phyloP scores from a whole-genome alignment of 2,888 invertebrate genomes.

The Tenthredo notha region DNA sequence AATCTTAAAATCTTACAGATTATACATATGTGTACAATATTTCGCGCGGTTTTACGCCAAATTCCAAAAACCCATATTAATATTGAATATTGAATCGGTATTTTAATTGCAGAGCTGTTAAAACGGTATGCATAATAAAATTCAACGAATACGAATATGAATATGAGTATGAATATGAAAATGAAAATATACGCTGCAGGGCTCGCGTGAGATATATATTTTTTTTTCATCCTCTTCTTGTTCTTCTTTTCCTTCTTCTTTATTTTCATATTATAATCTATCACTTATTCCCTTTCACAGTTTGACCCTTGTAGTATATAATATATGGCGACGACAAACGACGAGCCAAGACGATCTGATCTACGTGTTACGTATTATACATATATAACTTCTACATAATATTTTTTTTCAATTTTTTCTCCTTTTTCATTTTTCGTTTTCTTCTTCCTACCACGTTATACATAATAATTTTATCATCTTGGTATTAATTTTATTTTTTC shows the following conservation, averaged over 20 bases:
- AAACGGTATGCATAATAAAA: background rate
- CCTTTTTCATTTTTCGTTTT: background rate
- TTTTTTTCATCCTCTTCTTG: background rate
- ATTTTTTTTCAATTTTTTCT: background rate
- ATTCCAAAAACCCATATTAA: background rate
- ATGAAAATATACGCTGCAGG: background rate
- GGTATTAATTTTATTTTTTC: background rate
- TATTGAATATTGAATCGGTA: background rate
- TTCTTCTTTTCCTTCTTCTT: background rate
- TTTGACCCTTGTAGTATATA: background rate
- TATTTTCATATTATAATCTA: background rate
- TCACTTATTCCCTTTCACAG: background rate
- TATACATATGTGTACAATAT: background rate
- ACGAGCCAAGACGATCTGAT: conserved; percentile 11
- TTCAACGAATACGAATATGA: background rate
- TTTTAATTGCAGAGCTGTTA: background rate
- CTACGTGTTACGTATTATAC: conserved; percentile 19
- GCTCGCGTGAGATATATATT: background rate
- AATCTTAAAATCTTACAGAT: background rate
- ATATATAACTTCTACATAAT: conserved; percentile 26
- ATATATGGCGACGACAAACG: background rate
- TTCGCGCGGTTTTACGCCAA: background rate
- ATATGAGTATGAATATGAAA: background rate
- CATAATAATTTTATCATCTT: background rate
- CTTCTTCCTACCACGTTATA: background rate